Evolutionary conservation across 1,140 invertebrate species (phyloP).

Genomic region (Cotesia glomerata): DNA sequence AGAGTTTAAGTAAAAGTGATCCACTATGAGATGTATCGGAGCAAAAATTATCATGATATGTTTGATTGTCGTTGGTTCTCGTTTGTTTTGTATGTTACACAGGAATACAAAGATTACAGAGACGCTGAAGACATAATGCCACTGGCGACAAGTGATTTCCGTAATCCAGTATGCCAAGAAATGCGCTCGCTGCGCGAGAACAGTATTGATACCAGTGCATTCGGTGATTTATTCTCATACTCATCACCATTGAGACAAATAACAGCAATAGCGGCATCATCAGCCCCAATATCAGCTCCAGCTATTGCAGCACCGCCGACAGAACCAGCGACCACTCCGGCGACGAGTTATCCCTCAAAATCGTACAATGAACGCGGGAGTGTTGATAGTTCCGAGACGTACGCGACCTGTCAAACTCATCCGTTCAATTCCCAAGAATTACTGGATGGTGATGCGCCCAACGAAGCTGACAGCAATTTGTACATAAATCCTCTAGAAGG

Average conservation of each 20-base stretch:
- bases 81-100: constrained; percentile 47
- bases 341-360: constrained; percentile 35
- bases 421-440: constrained; percentile 81
- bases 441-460: constrained; percentile 70
- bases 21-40: no score
- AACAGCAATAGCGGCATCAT: constrained; percentile 1
- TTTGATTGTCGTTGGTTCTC: not conserved
- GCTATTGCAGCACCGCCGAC: constrained; percentile 15
- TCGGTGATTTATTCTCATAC: constrained; percentile 46
- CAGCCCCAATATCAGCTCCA: not conserved
- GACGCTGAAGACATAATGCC: constrained; percentile 87
- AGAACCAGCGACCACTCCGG: constrained; percentile 30
- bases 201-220: constrained; percentile 60
- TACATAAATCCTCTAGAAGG: constrained; percentile 90
- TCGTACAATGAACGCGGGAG: constrained; percentile 74
- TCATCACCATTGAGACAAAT: constrained; percentile 4
- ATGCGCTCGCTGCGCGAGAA: constrained; percentile 70
- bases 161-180: constrained; percentile 80
- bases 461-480: constrained; percentile 80
- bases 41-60: not conserved
- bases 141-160: constrained; percentile 79
- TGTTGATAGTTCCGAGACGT: constrained; percentile 88
- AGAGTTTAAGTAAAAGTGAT: no score
- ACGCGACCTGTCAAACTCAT: constrained; percentile 94
- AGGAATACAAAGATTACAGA: constrained; percentile 88